Evolutionary conservation across 2,888 invertebrate genomes (phyloP), one percentile per base, ranked within the genome.

Genomic region (Sarcophaga subvicina): DNA sequence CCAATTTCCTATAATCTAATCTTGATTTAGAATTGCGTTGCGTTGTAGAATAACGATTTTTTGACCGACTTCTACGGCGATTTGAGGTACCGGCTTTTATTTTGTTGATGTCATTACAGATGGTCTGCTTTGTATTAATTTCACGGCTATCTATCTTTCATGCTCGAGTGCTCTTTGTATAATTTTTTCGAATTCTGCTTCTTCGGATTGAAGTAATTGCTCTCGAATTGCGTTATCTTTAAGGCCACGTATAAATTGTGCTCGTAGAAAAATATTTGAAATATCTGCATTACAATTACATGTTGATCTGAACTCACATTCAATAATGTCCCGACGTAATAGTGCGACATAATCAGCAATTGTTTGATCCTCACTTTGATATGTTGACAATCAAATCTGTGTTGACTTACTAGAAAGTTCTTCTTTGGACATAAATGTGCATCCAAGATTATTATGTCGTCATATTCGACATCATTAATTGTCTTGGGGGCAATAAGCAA

Each of bases 191-290:
- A 77, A 77, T 49, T 66, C 66, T 11, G 49, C 10, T 67, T 77
- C 67, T 10, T 77, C 77, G 47, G 66, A 77, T 77, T 77, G 77
- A 20, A 77, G 66, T n/a, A 77, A 27, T 54, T 77, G 77, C 27
- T 66, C 77, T n/a, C 77, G 54, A 25, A 79, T 69, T 27, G 27
- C 4, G 4, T 27, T 27, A 27, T 27, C 4, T 0, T 27, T 27
- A 27, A 27, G 27, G 27, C 5, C 6, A 47, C 27, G 22, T 70
- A 54, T 69, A 71, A 27, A 27, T 27, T 27, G 27, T 27, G 27
- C 27, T 27, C 27, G 27, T 27, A 27, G 27, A 27, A 27, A 71
- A 63, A 79, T 49, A 17, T 67, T 49, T 10, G 70, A 79, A 20
- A 62, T 70, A n/a, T 79, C 62, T 8, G 54, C 78, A 17, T 54